Evolutionary conservation across 2,113 vertebrate genomes (phyloP).

Genomic region (Myxocyprinus asiaticus): DNA sequence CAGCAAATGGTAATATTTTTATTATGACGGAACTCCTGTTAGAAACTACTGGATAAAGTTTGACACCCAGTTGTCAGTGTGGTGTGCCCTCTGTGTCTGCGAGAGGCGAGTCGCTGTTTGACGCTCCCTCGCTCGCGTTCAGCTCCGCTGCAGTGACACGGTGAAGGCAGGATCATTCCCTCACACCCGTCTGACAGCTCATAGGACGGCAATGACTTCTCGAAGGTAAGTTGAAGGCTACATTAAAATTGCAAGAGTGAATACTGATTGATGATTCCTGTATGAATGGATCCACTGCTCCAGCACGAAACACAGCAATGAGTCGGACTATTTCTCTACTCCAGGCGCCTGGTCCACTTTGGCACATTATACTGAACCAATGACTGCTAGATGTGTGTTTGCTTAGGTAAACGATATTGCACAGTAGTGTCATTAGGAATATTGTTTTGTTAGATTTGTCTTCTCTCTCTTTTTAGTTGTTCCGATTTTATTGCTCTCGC

Average conservation of each 20-base stretch:
- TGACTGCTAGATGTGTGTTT: background rate
- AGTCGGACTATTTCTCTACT: too few relatives aligned
- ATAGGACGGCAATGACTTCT: slow-evolving; percentile 80
- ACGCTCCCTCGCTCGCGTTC: slow-evolving; percentile 41
- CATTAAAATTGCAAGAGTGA: background rate
- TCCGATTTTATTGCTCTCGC: background rate
- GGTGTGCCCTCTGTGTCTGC: too few relatives aligned
- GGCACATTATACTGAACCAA: background rate
- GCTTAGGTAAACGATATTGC: background rate
- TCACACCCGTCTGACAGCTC: slow-evolving; percentile 59
- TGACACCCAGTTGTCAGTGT: background rate
- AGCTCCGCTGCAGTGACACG: slow-evolving; percentile 33
- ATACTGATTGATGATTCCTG: background rate
- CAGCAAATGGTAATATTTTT: background rate
- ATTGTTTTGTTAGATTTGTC: background rate
- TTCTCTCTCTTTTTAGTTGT: background rate
- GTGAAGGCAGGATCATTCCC: slow-evolving; percentile 37
- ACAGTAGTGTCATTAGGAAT: background rate
- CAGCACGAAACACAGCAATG: too few relatives aligned
- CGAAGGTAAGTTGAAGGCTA: slow-evolving; percentile 76
- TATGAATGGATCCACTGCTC: background rate
- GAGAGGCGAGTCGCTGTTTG: slow-evolving; percentile 28
- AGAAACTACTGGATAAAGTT: background rate
- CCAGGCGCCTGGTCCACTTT: background rate
- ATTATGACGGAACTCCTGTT: background rate